Conservation (phyloP, 2,113 vertebrate genomes). For the Amphiprion ocellaris region DNA sequence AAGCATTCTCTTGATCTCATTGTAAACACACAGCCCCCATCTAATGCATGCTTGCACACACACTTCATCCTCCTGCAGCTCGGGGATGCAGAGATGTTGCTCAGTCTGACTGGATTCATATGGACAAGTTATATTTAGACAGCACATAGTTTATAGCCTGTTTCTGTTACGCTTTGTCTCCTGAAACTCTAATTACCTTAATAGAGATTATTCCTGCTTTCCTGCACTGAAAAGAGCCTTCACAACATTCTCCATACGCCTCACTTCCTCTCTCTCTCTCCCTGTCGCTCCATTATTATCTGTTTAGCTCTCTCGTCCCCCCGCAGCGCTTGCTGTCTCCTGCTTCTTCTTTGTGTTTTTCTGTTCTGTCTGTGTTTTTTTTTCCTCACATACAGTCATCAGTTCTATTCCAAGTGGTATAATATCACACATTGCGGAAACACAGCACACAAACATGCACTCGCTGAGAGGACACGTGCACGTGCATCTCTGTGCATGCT, state of each 20-base stretch:
- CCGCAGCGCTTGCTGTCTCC: slow-evolving; percentile 26
- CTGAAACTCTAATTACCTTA: slow-evolving; percentile 74
- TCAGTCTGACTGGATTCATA: slow-evolving; percentile 28
- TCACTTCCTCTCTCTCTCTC: background rate
- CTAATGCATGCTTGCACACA: slow-evolving; percentile 30
- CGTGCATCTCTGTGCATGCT: background rate
- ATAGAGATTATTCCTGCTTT: slow-evolving; percentile 66
- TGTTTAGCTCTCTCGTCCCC: slow-evolving; percentile 16
- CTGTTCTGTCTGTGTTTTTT: background rate
- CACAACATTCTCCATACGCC: slow-evolving; percentile 20
- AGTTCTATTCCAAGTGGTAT: slow-evolving; percentile 25
- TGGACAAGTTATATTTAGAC: slow-evolving; percentile 64
- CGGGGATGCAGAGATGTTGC: background rate
- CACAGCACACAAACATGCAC: background rate
- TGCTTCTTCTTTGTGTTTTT: background rate
- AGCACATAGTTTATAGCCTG: slow-evolving; percentile 54
- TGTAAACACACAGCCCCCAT: slow-evolving; percentile 59
- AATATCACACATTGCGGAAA: slow-evolving; percentile 7
- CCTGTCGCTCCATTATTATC: slow-evolving; percentile 27
- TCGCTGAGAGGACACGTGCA: background rate
- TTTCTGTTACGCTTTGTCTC: slow-evolving; percentile 66
- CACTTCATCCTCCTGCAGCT: slow-evolving; percentile 13
- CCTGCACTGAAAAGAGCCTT: slow-evolving; percentile 40
- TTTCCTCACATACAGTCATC: slow-evolving; percentile 20
- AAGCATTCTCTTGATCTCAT: slow-evolving; percentile 74